Evolutionary conservation across 2,888 invertebrate genomes (phyloP), one percentile per base, ranked within the genome.

Genomic region (Catonia carolina): DNA sequence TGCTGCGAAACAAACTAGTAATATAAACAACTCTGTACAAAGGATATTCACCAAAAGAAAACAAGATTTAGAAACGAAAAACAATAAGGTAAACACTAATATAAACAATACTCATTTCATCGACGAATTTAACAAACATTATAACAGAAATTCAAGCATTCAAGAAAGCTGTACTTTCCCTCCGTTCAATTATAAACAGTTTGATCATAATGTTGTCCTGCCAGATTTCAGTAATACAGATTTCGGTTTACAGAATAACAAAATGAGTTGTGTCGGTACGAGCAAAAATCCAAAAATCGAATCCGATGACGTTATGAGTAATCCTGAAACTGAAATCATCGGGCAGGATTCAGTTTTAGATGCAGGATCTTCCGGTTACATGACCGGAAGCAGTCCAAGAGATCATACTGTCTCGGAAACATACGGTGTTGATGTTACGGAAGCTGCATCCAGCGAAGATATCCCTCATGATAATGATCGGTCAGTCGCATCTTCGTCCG

Each of bases 291-390:
- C 27, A 27, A 27, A 27, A 8, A 8, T 27, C 8, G 27, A 27
- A 27, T 53, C 49, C 45, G 63, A 64, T 27, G 61, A 63, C 41
- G 50, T 54, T 27, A 60, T 59, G 58, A 62, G 60, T 45, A 61
- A 60, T 59, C 72, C 69, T 20, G 75, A 71, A 67, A 76, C 76
- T 74, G 76, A 76, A 60, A 73, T 72, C 60, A 73, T 72, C 31
- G 71, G 74, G 58, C 75, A 74, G 31, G 77, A 77, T 69, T 77
- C 77, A 8, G 77, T 75, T 10, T 65, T 76, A 61, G 77, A 77
- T 62, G 75, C 73, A 56, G 71, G 70, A 61, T 73, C 73, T 45
- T 63, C 66, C 5, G 65, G 65, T 18, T 64, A 63, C 41, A 54
- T 62, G 47, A 64, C 65, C 10, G 62, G 63, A 42, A 67, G 68